phyloP scores from a whole-genome alignment of 2,797 vertebrate genomes.

The Dermochelys coriacea region DNA sequence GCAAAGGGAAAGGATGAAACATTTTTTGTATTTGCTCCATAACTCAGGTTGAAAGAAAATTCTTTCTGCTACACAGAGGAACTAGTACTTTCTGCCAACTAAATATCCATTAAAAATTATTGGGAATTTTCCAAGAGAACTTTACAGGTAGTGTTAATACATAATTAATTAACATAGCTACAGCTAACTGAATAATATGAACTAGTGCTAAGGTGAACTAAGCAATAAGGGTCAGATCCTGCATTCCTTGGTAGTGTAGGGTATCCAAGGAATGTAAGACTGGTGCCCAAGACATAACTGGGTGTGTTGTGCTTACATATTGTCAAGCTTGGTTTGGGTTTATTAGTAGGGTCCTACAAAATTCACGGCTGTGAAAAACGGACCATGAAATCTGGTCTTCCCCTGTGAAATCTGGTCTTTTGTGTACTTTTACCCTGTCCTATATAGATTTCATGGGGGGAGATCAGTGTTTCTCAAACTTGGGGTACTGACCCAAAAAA shows the following conservation, averaged over 20 bases:
- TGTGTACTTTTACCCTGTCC: too few relatives aligned
- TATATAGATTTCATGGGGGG: too few relatives aligned
- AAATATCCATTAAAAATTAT: conserved; percentile 50
- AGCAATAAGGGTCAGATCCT: neutral
- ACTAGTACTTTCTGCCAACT: conserved; percentile 50
- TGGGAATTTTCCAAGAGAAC: conserved; percentile 35
- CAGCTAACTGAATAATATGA: conserved; percentile 39
- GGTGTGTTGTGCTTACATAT: neutral
- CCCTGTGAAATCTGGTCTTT: too few relatives aligned
- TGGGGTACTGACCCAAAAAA: too few relatives aligned
- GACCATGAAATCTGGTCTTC: too few relatives aligned
- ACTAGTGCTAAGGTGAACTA: neutral
- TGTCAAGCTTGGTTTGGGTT: neutral
- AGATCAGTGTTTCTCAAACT: too few relatives aligned
- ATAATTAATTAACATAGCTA: neutral
- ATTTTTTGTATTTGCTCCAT: neutral
- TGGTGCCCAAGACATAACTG: neutral
- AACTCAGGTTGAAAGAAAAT: neutral
- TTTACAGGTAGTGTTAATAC: neutral
- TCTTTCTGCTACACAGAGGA: neutral
- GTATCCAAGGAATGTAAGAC: neutral
- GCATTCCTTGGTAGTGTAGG: neutral
- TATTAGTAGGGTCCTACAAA: neutral
- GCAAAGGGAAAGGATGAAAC: neutral
- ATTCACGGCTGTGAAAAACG: too few relatives aligned